Evolutionary conservation across 2,888 invertebrate genomes (phyloP).

Genomic region (Lissonota sp.): DNA sequence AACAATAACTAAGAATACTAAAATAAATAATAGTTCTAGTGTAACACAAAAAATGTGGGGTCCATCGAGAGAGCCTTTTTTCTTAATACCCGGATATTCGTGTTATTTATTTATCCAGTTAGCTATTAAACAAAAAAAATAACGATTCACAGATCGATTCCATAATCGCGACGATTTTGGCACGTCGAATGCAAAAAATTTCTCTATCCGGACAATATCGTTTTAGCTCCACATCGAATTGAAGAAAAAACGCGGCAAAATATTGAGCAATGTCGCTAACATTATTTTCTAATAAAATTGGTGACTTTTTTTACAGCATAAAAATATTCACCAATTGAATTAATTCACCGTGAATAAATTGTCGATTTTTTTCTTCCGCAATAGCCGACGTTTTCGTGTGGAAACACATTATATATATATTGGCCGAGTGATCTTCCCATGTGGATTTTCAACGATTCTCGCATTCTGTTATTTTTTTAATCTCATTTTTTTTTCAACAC

Average conservation of each 20-base stretch:
- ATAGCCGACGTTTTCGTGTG: conserved; percentile 29
- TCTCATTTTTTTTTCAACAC: neutral
- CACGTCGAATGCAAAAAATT: conserved; percentile 18
- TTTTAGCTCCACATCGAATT: conserved; percentile 16
- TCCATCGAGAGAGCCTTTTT: conserved; percentile 36
- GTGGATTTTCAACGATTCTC: neutral
- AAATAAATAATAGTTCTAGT: conserved; percentile 67
- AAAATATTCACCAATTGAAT: neutral
- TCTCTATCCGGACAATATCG: conserved; percentile 22
- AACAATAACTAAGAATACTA: conserved; percentile 55
- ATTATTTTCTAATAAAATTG: neutral
- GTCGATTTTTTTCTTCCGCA: conserved; percentile 15
- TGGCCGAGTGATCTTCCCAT: neutral
- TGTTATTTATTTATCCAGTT: neutral
- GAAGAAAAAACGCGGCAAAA: conserved; percentile 22
- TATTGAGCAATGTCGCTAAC: conserved; percentile 42
- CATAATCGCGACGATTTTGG: neutral
- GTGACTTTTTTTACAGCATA: neutral
- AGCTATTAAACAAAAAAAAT: too few relatives aligned
- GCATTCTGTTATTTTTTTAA: neutral
- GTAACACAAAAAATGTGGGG: conserved; percentile 47
- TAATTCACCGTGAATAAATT: neutral
- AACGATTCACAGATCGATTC: conserved; percentile 1
- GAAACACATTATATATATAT: neutral
- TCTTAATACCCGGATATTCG: neutral